Conservation (phyloP, 1,140 invertebrate species). For the Meloidogyne floridensis region DNA sequence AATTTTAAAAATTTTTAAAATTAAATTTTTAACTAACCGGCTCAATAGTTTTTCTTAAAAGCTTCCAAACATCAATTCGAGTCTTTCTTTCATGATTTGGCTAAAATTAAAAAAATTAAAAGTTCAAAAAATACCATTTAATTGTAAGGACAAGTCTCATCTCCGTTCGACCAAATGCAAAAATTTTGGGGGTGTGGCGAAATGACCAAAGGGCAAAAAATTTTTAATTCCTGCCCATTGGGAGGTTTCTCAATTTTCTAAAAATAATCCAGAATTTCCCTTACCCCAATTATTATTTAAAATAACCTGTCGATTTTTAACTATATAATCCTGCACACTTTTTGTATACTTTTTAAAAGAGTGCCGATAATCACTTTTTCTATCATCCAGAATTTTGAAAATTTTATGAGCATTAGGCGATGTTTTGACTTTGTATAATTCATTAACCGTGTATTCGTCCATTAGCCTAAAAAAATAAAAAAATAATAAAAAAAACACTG, state of each 20-base stretch:
- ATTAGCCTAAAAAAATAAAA: background rate
- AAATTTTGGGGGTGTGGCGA: no score
- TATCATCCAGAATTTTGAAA: background rate
- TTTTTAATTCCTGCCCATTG: no score
- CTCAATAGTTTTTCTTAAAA: slow-evolving; percentile 15
- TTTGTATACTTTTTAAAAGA: slow-evolving; percentile 7
- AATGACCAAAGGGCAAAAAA: no score
- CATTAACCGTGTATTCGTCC: background rate
- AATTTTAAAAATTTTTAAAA: background rate
- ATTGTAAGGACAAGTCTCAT: no score
- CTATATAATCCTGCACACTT: background rate
- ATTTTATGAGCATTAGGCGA: background rate
- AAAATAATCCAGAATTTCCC: no score
- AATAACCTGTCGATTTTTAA: background rate
- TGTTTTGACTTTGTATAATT: background rate
- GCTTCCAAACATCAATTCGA: background rate
- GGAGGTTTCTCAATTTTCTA: background rate
- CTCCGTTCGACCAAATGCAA: no score
- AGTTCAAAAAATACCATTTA: no score
- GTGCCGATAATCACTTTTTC: background rate
- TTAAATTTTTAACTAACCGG: background rate
- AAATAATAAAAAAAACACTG: no score
- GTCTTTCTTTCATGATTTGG: background rate
- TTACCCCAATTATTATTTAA: no score
- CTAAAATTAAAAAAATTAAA: background rate